These are phyloP conservation scores for Metopia argyrocephala DNA, from an alignment of 2,888 invertebrate genomes.

Conservation along the genomic window DNA sequence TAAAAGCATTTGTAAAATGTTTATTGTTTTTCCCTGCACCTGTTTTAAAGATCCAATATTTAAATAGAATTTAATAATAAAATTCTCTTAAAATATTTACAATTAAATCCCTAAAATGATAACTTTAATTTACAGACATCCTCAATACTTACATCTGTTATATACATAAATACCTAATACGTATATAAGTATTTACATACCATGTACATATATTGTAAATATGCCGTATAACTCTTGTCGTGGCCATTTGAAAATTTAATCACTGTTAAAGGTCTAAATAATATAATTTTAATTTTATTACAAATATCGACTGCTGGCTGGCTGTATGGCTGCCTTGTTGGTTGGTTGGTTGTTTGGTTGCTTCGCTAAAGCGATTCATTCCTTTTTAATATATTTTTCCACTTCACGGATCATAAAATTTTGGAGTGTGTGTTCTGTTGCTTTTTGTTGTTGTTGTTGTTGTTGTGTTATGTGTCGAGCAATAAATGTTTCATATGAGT, in stretches of 20 bases:
- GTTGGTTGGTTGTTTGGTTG: no score
- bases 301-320: not conserved
- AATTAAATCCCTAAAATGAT: no score
- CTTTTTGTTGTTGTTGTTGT: not conserved
- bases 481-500: not conserved
- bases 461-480: not conserved
- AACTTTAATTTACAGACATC: no score
- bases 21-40: no score
- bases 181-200: no score
- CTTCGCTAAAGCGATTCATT: no score
- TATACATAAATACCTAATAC: no score
- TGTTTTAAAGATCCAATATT: no score
- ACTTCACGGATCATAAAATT: slow-evolving; percentile 42
- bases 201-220: not conserved
- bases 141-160: no score
- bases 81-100: no score
- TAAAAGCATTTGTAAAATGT: no score
- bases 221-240: not conserved
- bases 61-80: no score
- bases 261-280: slow-evolving; percentile 22
- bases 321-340: not conserved
- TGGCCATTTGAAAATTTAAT: slow-evolving; percentile 13
- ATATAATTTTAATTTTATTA: slow-evolving; percentile 23
- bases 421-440: slow-evolving; percentile 24
- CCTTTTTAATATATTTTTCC: slow-evolving; percentile 8